Conservation (phyloP, 2,797 vertebrate species). For the Anguilla pacifica region DNA sequence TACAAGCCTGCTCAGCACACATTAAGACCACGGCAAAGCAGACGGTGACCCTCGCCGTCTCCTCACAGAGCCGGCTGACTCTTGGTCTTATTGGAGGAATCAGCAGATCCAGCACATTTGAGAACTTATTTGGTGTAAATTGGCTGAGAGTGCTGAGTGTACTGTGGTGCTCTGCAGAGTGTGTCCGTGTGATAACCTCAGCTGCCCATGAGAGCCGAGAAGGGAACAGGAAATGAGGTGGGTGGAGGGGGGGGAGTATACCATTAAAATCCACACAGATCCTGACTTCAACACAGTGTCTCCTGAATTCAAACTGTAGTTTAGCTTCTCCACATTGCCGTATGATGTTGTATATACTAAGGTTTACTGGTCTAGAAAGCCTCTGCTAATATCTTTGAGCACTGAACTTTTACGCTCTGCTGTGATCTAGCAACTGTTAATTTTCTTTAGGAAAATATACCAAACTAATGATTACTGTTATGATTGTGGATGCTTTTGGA, state of each 20-base stretch:
- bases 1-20: neutral
- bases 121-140: constrained; percentile 16
- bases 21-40: neutral
- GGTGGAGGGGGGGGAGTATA: neutral
- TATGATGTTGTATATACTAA: neutral
- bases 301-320: neutral
- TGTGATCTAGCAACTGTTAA: neutral
- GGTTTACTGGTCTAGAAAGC: neutral
- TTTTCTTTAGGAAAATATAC: neutral
- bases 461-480: neutral
- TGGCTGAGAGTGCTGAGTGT: neutral
- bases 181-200: neutral
- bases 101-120: constrained; percentile 54
- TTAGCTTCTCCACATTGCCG: neutral
- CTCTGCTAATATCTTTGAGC: neutral
- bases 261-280: neutral
- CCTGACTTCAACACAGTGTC: neutral
- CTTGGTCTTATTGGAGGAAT: constrained; percentile 64
- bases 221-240: constrained; percentile 13
- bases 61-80: constrained; percentile 56
- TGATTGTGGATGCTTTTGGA: neutral
- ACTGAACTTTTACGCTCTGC: neutral
- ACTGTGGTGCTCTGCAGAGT: neutral
- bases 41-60: constrained; percentile 14
- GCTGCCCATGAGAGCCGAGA: neutral